These are phyloP conservation scores for Scrobipalpa costella DNA, from an alignment of 2,888 invertebrate genomes.

Conservation along the genomic window DNA sequence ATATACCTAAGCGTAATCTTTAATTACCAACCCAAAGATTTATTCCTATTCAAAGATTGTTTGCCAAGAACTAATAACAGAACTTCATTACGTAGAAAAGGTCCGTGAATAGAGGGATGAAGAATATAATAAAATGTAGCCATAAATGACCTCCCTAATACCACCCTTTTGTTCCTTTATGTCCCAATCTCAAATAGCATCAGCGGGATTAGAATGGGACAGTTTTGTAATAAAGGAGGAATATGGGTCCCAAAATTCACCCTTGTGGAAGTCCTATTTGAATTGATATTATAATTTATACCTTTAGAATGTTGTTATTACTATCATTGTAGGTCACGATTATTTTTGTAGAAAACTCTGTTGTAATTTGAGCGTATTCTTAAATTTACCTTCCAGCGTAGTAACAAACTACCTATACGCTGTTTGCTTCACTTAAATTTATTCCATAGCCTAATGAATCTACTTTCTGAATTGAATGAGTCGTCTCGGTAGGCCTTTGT, in stretches of 20 bases:
- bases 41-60: constrained; percentile 35
- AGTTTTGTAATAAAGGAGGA: neutral
- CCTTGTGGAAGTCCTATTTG: neutral
- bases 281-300: neutral
- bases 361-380: too few relatives aligned
- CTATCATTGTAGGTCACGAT: too few relatives aligned
- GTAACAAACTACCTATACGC: too few relatives aligned
- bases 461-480: too few relatives aligned
- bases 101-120: constrained; percentile 44
- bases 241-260: neutral
- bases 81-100: constrained; percentile 44
- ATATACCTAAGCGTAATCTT: too few relatives aligned
- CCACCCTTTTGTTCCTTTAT: constrained; percentile 8
- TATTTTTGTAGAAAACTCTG: too few relatives aligned
- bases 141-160: constrained; percentile 23
- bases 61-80: constrained; percentile 55
- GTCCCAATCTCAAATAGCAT: constrained; percentile 12
- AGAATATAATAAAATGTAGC: constrained; percentile 30
- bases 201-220: neutral
- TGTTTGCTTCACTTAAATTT: too few relatives aligned
- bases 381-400: too few relatives aligned
- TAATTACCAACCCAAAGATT: neutral
- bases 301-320: too few relatives aligned
- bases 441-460: too few relatives aligned
- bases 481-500: constrained; percentile 9